These are phyloP conservation scores for Aspidiotus destructor DNA, from an alignment of 2,888 invertebrate genomes.

Conservation along the genomic window DNA sequence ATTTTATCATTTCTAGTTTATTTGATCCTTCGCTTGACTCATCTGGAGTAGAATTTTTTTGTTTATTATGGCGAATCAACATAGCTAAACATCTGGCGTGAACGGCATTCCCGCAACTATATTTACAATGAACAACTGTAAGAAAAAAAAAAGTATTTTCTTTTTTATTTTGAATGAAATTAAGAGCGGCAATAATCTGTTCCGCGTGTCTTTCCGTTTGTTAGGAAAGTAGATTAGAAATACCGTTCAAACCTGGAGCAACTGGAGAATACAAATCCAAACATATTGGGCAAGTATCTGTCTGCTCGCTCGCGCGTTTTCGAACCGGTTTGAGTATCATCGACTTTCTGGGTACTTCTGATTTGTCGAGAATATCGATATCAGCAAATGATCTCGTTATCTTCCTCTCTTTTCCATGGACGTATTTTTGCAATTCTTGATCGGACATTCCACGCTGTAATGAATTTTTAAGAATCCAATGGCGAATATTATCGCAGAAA, in stretches of 20 bases:
- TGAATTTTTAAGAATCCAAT: no score
- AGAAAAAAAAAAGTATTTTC: slow-evolving; percentile 10
- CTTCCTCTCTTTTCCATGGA: background rate
- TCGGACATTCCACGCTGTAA: background rate
- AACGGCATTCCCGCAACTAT: slow-evolving; percentile 37
- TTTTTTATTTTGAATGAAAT: no score
- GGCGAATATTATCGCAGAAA: no score
- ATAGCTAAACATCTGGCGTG: slow-evolving; percentile 37
- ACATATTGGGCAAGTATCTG: slow-evolving; percentile 12
- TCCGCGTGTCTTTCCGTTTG: no score
- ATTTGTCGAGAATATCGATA: background rate
- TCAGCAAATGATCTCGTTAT: background rate
- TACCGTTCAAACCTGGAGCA: background rate
- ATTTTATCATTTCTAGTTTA: slow-evolving; percentile 30
- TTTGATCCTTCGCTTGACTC: background rate
- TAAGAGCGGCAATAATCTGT: no score
- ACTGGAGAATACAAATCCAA: slow-evolving; percentile 1
- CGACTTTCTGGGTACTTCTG: no score
- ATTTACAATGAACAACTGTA: slow-evolving; percentile 36
- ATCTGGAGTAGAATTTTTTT: slow-evolving; percentile 35
- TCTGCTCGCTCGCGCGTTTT: background rate
- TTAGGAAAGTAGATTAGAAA: background rate
- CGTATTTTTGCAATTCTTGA: background rate
- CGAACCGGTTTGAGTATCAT: background rate
- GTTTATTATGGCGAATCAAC: slow-evolving; percentile 24